These are phyloP conservation scores for Tenrec ecaudatus DNA, from an alignment of 2,113 vertebrate species.

Conservation along the genomic window DNA sequence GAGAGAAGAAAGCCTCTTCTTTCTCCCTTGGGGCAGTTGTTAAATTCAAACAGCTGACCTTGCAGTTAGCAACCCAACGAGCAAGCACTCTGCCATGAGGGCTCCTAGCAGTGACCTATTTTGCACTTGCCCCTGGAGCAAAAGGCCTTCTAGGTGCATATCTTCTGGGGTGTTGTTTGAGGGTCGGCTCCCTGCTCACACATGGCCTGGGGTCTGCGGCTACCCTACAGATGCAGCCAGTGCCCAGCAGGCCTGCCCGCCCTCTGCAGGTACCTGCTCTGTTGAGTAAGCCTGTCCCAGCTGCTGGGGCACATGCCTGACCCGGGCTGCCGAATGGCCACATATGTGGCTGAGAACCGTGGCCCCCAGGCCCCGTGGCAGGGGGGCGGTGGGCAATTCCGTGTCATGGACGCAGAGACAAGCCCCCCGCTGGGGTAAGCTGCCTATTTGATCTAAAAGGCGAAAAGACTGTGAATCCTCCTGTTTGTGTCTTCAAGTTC, in stretches of 20 bases:
- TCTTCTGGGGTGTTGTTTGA: too few species aligned
- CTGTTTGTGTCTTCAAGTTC: rapidly evolving
- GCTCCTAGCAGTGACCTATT: background rate
- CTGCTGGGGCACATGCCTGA: too few species aligned
- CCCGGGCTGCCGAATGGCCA: too few species aligned
- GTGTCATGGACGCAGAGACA: rapidly evolving
- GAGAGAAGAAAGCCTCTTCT: too few species aligned
- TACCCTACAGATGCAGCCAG: background rate
- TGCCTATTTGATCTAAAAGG: background rate
- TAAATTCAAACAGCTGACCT: too few species aligned
- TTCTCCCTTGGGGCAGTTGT: too few species aligned
- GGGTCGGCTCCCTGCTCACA: too few species aligned
- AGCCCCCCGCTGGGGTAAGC: background rate
- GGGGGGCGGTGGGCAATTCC: background rate
- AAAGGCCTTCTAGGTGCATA: too few species aligned
- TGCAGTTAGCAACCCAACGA: too few species aligned
- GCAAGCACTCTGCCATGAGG: too few species aligned
- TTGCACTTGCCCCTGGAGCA: background rate
- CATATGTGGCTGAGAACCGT: background rate
- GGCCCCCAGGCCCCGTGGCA: background rate
- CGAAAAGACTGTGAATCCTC: background rate
- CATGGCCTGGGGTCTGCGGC: background rate
- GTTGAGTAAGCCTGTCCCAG: background rate
- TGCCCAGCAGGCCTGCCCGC: background rate
- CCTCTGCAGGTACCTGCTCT: background rate